These are phyloP conservation scores for Callionymus lyra DNA, from an alignment of 2,113 vertebrate genomes.

Conservation along the genomic window DNA sequence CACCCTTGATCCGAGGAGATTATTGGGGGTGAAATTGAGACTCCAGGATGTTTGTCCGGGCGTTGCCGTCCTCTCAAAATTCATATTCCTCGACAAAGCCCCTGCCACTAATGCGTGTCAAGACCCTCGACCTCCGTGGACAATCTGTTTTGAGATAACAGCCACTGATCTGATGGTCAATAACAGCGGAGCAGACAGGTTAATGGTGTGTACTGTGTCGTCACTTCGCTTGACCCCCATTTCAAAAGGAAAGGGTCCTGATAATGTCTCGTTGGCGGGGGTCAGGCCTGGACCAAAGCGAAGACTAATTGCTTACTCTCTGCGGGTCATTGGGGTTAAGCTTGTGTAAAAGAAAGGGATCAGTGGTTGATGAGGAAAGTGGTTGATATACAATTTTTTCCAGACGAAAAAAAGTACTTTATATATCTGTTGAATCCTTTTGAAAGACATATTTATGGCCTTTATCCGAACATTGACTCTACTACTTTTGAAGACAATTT, in stretches of 20 bases:
- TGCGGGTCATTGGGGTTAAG: conserved; percentile 30
- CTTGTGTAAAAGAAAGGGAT: conserved; percentile 15
- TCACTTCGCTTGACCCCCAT: conserved; percentile 10
- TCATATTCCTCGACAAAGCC: too few species aligned
- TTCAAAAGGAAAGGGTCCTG: conserved; percentile 18
- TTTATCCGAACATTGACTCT: too few species aligned
- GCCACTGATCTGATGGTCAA: conserved; percentile 15
- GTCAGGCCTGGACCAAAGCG: conserved; percentile 15
- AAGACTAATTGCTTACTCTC: conserved; percentile 26
- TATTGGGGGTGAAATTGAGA: too few species aligned
- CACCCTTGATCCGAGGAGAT: too few species aligned
- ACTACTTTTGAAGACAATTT: too few species aligned
- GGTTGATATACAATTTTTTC: too few species aligned
- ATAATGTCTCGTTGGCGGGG: conserved; percentile 1
- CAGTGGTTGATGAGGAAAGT: conserved; percentile 19
- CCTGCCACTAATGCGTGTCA: conserved; percentile 10
- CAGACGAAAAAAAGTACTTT: too few species aligned
- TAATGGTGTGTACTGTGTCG: conserved; percentile 49
- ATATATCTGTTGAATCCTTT: too few species aligned
- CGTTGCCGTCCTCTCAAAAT: too few species aligned
- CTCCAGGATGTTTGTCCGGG: background rate
- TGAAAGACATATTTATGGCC: too few species aligned
- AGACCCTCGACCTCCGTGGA: conserved; percentile 6
- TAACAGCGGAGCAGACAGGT: conserved; percentile 39
- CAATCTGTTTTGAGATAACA: conserved; percentile 16